Base-by-base conservation (phyloP, 1,140 invertebrate species). In the Cotesia glomerata region DNA sequence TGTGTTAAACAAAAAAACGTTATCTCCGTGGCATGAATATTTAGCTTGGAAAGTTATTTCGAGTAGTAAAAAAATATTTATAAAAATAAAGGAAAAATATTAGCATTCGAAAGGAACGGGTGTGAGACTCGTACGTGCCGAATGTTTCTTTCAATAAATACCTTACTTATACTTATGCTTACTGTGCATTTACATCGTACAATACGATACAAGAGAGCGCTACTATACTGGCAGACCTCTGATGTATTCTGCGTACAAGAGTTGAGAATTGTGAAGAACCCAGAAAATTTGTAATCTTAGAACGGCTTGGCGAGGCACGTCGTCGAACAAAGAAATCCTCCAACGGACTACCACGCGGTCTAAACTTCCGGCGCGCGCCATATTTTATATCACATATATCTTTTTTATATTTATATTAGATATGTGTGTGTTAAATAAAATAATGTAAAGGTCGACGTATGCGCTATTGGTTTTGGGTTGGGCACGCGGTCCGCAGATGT, bases 271-370 rank as follows among this genome's bases (percentile, higher is more conserved):
- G 39, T 45, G 39, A 49, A 45, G 76, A 77, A 76, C 72, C 74
- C 76, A 71, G 66, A 76, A 73, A 72, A 68, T 75, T 74, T 64
- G 74, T 76, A 76, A 76, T 75, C 76, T 76, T 77, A 77, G 76
- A 74, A 73, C 73, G 68, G 67, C 68, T 59, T 69, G 59, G 69
- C 69, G 69, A 68, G 69, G 71, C 71, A 73, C 68, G 71, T 62
- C 49, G 34, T 9, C 4, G 51, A n/a, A 61, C 52, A 54, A 61
- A 59, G 64, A 65, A 32, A 16, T 36, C 32, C 35, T 59, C 51
- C 11, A 35, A 67, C 13, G 26, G 7, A 65, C 26, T 26, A 26
- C 26, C 26, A 26, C 11, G 58, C 5, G 67, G 32, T 65, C 51
- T 74, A 26, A 32, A 52, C 68, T 70, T 73, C 68, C 68, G 71